phyloP scores from a whole-genome alignment of 2,797 vertebrate species.

The Hippoglossus hippoglossus region DNA sequence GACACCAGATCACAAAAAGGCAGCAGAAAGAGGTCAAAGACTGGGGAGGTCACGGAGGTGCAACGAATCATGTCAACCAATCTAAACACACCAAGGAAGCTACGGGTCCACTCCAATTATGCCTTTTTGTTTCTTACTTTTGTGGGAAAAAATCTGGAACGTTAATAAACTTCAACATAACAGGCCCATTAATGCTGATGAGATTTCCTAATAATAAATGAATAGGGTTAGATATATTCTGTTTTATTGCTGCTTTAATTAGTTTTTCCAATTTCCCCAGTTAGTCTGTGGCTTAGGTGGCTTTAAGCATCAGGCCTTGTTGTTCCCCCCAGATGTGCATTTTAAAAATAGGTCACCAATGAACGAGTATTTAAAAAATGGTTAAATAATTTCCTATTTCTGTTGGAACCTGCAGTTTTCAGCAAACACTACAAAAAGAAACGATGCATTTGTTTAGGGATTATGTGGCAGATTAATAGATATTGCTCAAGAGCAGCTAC shows the following conservation, averaged over 20 bases:
- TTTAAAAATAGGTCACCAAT: background rate
- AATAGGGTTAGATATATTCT: background rate
- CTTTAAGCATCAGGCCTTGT: background rate
- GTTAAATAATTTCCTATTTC: background rate
- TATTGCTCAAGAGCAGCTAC: background rate
- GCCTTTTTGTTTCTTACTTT: conserved; percentile 20
- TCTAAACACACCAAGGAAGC: conserved; percentile 48
- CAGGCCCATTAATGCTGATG: background rate
- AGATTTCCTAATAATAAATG: conserved; percentile 1
- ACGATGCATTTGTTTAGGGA: too few relatives aligned
- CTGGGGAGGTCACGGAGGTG: conserved; percentile 46
- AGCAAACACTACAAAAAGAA: too few relatives aligned
- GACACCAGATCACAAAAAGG: conserved; percentile 58
- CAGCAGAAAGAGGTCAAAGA: conserved; percentile 51
- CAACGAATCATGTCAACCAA: conserved; percentile 65
- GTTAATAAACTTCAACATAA: too few relatives aligned
- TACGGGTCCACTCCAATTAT: conserved; percentile 10
- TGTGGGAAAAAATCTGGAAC: background rate
- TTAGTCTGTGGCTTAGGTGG: background rate
- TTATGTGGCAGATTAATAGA: background rate
- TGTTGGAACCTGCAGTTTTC: too few relatives aligned
- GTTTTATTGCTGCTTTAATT: background rate
- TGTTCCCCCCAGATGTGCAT: background rate
- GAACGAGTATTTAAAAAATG: background rate
- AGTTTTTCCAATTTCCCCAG: background rate